A percentile compares a stretch with the other conserved stretches of the same genome.
Evolutionary conservation across 2,888 invertebrate genomes (phyloP).

Genomic region (Leptopilina myrica): DNA sequence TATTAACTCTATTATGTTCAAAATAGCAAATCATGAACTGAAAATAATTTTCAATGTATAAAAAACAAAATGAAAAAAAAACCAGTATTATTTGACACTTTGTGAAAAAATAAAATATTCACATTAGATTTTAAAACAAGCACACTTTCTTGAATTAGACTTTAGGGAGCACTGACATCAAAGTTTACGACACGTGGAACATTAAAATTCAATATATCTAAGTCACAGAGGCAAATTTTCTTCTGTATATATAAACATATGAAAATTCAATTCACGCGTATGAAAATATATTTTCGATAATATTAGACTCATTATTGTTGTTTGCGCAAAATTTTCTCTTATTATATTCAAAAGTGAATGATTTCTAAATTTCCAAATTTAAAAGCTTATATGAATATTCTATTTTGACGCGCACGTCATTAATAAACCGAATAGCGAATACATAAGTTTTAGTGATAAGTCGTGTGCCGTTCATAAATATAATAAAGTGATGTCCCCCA

Average conservation of each 20-base stretch:
- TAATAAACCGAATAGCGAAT: slow-evolving; percentile 3
- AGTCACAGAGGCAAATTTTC: not conserved
- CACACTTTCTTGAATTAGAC: slow-evolving; percentile 28
- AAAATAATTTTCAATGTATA: too few relatives aligned
- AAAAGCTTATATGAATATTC: not conserved
- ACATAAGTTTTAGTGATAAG: not conserved
- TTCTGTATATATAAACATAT: not conserved
- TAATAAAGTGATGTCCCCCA: not conserved
- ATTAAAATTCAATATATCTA: slow-evolving; percentile 25
- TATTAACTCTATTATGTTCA: too few relatives aligned
- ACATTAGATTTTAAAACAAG: slow-evolving; percentile 6
- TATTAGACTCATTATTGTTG: too few relatives aligned
- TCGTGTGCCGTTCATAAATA: slow-evolving; percentile 23
- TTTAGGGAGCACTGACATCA: slow-evolving; percentile 47
- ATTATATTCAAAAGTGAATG: too few relatives aligned
- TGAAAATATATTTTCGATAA: too few relatives aligned
- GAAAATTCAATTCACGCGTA: not conserved
- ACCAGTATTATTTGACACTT: not conserved
- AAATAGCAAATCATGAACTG: too few relatives aligned
- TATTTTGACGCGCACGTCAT: not conserved
- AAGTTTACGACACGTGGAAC: slow-evolving; percentile 51
- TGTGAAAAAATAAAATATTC: not conserved
- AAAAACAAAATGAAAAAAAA: not conserved
- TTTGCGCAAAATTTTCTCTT: too few relatives aligned
- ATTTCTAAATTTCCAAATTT: too few relatives aligned